Conservation (phyloP, 2,113 vertebrate genomes). For the Rhodinocichla rosea region DNA sequence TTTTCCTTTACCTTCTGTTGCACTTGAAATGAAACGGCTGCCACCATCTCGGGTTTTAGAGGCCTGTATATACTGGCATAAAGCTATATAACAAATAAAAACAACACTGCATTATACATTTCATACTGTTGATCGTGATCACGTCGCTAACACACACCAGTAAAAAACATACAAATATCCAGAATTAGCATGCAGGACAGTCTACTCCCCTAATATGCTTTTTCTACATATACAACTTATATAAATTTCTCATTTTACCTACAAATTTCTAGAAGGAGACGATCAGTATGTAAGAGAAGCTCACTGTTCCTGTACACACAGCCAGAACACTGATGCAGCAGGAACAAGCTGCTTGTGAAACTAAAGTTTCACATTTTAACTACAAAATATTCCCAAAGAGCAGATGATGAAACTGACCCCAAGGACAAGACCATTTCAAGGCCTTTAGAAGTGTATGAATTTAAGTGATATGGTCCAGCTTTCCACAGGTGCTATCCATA, state of each 20-base stretch:
- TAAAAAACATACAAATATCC: background rate
- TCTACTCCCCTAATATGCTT: background rate
- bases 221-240: background rate
- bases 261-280: background rate
- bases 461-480: background rate
- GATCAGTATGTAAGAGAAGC: background rate
- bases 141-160: background rate
- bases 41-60: conserved; percentile 97
- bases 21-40: conserved; percentile 88
- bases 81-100: conserved; percentile 95
- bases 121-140: conserved; percentile 16
- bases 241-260: background rate
- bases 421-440: background rate
- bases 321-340: background rate
- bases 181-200: background rate
- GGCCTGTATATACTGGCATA: conserved; percentile 99
- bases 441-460: background rate
- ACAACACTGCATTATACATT: conserved; percentile 85
- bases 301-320: background rate
- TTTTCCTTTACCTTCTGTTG: conserved; percentile 92
- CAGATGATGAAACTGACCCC: background rate
- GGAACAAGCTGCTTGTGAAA: background rate
- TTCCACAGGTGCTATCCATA: background rate
- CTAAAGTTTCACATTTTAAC: background rate
- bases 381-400: background rate